phyloP scores from a whole-genome alignment of 2,888 invertebrate genomes.

The Tupiocoris notatus region DNA sequence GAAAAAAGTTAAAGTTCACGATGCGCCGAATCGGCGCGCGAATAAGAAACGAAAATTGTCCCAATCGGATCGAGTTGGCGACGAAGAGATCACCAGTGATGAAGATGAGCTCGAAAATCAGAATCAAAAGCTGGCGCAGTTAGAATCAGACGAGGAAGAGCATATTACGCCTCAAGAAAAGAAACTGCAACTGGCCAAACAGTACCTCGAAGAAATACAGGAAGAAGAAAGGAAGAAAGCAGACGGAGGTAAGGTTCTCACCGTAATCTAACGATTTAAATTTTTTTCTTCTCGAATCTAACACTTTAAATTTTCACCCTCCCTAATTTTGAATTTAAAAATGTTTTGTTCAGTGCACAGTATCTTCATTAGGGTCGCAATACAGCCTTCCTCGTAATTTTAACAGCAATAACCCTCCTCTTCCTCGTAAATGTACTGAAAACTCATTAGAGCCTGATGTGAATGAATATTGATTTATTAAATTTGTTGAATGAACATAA shows the following conservation, averaged over 20 bases:
- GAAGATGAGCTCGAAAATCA: slow-evolving; percentile 58
- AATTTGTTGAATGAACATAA: no score
- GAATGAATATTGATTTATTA: no score
- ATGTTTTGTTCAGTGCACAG: no score
- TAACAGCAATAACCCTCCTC: no score
- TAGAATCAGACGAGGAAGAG: slow-evolving; percentile 51
- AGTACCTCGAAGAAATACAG: slow-evolving; percentile 83
- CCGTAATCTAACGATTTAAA: no score
- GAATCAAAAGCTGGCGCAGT: slow-evolving; percentile 23
- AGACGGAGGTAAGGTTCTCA: slow-evolving; percentile 60
- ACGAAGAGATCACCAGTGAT: slow-evolving; percentile 57
- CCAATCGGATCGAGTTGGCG: slow-evolving; percentile 48
- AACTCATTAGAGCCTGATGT: no score
- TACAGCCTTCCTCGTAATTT: no score
- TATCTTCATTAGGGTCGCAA: no score
- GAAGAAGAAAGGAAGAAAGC: slow-evolving; percentile 71
- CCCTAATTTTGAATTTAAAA: no score
- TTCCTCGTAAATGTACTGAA: no score
- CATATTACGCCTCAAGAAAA: slow-evolving; percentile 86
- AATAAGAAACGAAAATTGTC: slow-evolving; percentile 23
- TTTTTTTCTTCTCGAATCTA: no score
- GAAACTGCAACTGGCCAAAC: slow-evolving; percentile 82
- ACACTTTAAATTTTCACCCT: no score
- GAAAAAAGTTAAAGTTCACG: slow-evolving; percentile 14
- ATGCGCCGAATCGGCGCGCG: slow-evolving; percentile 8